Percentiles rank a stretch among this genome's conserved stretches.
These are phyloP conservation scores for Percina caprodes DNA, from an alignment of 2,113 vertebrate genomes.

Conservation along the genomic window DNA sequence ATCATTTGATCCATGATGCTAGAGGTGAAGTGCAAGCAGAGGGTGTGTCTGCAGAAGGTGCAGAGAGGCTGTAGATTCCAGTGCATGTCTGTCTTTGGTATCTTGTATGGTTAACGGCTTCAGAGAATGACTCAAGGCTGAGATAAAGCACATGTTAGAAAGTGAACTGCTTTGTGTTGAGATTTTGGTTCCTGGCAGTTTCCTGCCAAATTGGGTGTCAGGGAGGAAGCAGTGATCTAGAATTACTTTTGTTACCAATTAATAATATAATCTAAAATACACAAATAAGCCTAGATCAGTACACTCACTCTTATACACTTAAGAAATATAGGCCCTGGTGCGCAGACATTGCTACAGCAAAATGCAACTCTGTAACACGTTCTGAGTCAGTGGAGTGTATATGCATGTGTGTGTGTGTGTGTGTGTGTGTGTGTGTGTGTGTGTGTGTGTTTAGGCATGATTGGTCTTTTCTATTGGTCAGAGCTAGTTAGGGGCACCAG, in stretches of 20 bases:
- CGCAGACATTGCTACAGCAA: slow-evolving; percentile 23
- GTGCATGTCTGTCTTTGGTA: slow-evolving; percentile 81
- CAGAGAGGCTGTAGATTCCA: slow-evolving; percentile 77
- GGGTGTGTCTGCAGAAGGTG: slow-evolving; percentile 54
- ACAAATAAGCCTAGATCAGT: slow-evolving; percentile 21
- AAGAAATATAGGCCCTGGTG: slow-evolving; percentile 1
- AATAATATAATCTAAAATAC: slow-evolving; percentile 16
- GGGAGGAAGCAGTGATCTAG: slow-evolving; percentile 15
- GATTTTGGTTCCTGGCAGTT: slow-evolving; percentile 41
- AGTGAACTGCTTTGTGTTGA: slow-evolving; percentile 6
- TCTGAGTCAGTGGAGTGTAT: slow-evolving; percentile 70
- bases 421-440: background rate
- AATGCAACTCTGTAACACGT: slow-evolving; percentile 54
- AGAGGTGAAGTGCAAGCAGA: slow-evolving; percentile 69
- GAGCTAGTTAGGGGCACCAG: slow-evolving; percentile 89
- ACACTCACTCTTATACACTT: slow-evolving; percentile 3
- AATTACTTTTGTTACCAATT: slow-evolving; percentile 12
- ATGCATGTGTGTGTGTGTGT: background rate
- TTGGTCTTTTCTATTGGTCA: slow-evolving; percentile 51
- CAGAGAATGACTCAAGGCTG: slow-evolving; percentile 29
- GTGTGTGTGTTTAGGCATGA: background rate
- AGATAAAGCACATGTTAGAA: slow-evolving; percentile 25
- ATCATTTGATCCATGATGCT: slow-evolving; percentile 38
- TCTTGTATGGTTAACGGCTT: slow-evolving; percentile 35
- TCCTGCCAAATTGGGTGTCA: background rate